A percentile compares a stretch with the other conserved stretches of the same genome.
These are phyloP conservation scores for Crotophaga sulcirostris DNA, from an alignment of 2,113 vertebrate genomes.

Conservation along the genomic window DNA sequence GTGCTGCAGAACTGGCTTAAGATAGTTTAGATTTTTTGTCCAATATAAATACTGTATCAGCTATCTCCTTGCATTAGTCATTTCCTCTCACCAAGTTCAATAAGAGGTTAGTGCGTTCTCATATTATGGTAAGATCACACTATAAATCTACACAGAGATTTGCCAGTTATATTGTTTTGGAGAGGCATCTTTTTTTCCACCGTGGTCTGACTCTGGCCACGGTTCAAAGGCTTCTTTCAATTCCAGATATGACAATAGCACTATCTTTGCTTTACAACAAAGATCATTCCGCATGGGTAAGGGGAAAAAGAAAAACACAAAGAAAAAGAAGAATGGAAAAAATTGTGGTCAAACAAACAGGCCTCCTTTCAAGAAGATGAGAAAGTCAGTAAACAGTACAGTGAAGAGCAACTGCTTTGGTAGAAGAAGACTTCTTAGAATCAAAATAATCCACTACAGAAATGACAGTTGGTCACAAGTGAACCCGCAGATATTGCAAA, in stretches of 20 bases:
- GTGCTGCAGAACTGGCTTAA: slow-evolving; percentile 44
- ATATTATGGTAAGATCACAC: slow-evolving; percentile 63
- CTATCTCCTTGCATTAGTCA: slow-evolving; percentile 81
- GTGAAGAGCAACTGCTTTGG: not conserved
- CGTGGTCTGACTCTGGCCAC: slow-evolving; percentile 51
- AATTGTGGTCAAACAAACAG: slow-evolving; percentile 32
- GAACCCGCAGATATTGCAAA: not conserved
- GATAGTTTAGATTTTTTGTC: slow-evolving; percentile 63
- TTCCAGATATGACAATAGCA: slow-evolving; percentile 52
- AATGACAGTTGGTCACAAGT: not conserved
- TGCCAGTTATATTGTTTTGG: slow-evolving; percentile 45
- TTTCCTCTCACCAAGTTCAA: slow-evolving; percentile 80
- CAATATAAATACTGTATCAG: slow-evolving; percentile 82
- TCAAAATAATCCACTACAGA: not conserved
- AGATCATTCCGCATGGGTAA: not conserved
- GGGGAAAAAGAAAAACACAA: not conserved
- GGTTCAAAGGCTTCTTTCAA: slow-evolving; percentile 63
- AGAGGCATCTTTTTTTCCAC: slow-evolving; percentile 69
- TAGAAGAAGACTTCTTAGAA: not conserved
- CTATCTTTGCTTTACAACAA: slow-evolving; percentile 5
- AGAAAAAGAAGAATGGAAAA: slow-evolving; percentile 27
- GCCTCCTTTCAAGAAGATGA: not conserved
- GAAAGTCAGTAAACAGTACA: not conserved
- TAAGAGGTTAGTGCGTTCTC: slow-evolving; percentile 81
- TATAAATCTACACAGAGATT: slow-evolving; percentile 41